Base-by-base conservation (phyloP, 2,113 vertebrate genomes). In the Alethe castanea region DNA sequence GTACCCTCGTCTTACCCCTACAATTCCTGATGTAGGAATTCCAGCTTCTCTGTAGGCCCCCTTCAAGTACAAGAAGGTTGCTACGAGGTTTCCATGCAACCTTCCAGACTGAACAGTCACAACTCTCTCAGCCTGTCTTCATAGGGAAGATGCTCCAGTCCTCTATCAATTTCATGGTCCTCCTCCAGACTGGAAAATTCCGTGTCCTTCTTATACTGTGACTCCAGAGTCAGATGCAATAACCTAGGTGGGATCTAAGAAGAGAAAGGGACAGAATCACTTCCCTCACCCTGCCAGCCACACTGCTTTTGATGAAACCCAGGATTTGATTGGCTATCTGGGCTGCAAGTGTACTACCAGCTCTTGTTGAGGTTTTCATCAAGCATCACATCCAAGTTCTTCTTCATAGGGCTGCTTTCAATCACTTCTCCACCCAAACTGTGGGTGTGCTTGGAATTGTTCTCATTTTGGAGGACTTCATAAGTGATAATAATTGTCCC, bases 121-220 rank as follows among this genome's bases (percentile, higher is more conserved):
- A 47, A 8, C 5, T 47, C 8, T 36, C 12, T 54, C 19, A 70
- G 12, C 13, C n/a, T 35, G 19, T 29, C 24, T 54, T 71, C 56
- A 35, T 2, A 38, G 13, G 7, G 16, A n/a, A 56, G n/a, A 17
- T 9, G 11, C 4, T 54, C 12, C 3, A 25, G 4, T 20, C 7
- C 8, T 40, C 10, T 61, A 38, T 11, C 15, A 61, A 14, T 61
- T 54, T 47, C 3, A 3, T 47, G 24, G 8, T n/a, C 11, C 12
- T 54, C 31, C 19, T 62, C 74, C 29, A 24, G n/a, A 54, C 19
- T 47, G 19, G 14, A 47, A 16, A 40, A 10, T 47, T 35, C 16
- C 24, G 25, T n/a, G n/a, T 44, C 11, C n/a, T 53, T 70, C n/a
- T 56, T 28, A n/a, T 11, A n/a, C 5, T 47, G 40, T 13, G 19